phyloP scores from a whole-genome alignment of 2,888 invertebrate genomes.

The Lithophane ornitopus region DNA sequence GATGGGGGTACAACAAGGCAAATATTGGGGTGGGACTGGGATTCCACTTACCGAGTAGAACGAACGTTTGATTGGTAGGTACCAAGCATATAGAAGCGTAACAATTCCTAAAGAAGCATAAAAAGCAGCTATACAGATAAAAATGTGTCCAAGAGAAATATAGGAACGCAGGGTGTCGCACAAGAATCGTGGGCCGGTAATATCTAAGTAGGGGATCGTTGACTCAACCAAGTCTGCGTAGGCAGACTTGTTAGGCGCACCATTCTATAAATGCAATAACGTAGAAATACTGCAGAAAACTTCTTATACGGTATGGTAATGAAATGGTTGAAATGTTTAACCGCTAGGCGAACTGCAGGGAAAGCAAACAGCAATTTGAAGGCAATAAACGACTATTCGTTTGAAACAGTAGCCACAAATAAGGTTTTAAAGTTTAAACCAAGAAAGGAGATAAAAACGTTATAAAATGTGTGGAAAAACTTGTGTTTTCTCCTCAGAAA shows the following conservation, averaged over 20 bases:
- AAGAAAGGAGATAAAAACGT: constrained; percentile 9
- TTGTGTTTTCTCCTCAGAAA: constrained; percentile 3
- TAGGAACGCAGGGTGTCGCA: constrained; percentile 67
- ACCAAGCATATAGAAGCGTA: background rate
- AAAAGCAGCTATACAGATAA: background rate
- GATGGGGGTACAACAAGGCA: constrained; percentile 4
- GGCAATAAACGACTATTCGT: constrained; percentile 44
- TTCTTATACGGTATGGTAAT: constrained; percentile 72
- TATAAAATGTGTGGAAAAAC: constrained; percentile 11
- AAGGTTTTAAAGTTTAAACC: constrained; percentile 55
- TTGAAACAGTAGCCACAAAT: constrained; percentile 49
- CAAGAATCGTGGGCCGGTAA: constrained; percentile 64
- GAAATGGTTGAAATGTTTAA: constrained; percentile 67
- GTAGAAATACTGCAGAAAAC: constrained; percentile 67
- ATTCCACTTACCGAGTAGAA: background rate
- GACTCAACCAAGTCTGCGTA: constrained; percentile 75
- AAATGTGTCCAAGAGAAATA: constrained; percentile 14
- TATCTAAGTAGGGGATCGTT: constrained; percentile 74
- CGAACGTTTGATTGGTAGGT: background rate
- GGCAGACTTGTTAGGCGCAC: constrained; percentile 70
- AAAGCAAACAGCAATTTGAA: constrained; percentile 63
- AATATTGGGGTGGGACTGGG: background rate
- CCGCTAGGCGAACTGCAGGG: constrained; percentile 49
- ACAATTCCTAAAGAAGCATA: background rate
- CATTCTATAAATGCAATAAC: constrained; percentile 60